Percentiles rank a stretch among this genome's conserved stretches.
phyloP scores from a whole-genome alignment of 2,888 invertebrate genomes.

The Resseliella maxima region DNA sequence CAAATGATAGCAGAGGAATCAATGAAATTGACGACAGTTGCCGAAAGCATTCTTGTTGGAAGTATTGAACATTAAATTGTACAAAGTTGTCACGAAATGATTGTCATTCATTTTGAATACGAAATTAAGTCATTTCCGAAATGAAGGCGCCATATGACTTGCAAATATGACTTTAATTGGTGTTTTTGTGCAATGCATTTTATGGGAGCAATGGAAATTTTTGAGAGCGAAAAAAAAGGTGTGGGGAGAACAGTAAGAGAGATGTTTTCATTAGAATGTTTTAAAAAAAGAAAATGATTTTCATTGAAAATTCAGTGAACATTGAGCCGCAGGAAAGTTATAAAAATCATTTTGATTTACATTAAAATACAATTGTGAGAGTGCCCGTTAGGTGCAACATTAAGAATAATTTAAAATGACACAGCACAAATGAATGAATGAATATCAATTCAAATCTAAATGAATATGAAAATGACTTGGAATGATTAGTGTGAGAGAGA shows the following conservation, averaged over 20 bases:
- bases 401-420: background rate
- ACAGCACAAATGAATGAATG: conserved; percentile 21
- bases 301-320: no score
- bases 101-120: background rate
- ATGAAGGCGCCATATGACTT: conserved; percentile 24
- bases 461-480: background rate
- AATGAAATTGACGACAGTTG: background rate
- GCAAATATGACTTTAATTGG: background rate
- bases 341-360: no score
- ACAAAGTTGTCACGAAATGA: conserved; percentile 16
- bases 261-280: no score
- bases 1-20: background rate
- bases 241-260: no score
- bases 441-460: background rate
- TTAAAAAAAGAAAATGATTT: no score
- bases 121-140: background rate
- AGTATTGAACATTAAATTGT: background rate
- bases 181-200: background rate
- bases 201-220: background rate
- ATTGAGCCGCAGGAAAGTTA: background rate
- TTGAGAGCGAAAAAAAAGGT: no score
- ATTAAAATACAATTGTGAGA: background rate
- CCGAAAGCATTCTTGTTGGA: background rate
- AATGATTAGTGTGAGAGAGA: no score
- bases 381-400: conserved; percentile 28